phyloP scores from a whole-genome alignment of 2,797 vertebrate genomes.

The Euthynnus affinis region DNA sequence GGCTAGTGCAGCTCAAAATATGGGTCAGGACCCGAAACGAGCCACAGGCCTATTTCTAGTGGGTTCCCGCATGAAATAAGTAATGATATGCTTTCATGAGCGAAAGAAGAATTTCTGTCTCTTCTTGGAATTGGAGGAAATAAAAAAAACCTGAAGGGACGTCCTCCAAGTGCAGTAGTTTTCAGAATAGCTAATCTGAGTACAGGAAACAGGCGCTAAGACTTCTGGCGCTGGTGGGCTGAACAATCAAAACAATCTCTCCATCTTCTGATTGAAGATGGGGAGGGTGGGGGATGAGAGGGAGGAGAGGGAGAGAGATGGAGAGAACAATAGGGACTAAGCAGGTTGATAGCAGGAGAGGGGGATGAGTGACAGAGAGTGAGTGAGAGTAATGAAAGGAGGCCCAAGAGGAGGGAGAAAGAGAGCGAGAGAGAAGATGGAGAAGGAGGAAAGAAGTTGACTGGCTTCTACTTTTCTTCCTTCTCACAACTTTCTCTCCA shows the following conservation, averaged over 20 bases:
- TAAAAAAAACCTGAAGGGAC: constrained; percentile 46
- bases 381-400: not conserved
- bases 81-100: constrained; percentile 70
- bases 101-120: constrained; percentile 58
- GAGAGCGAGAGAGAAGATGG: not conserved
- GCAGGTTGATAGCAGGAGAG: constrained; percentile 34
- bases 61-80: constrained; percentile 69
- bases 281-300: constrained; percentile 3
- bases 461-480: not conserved
- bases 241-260: constrained; percentile 82
- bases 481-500: not conserved
- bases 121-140: constrained; percentile 60
- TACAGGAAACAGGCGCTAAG: constrained; percentile 79
- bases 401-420: not conserved
- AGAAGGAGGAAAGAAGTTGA: not conserved
- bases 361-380: constrained; percentile 3
- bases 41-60: constrained; percentile 61
- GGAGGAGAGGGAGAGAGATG: constrained; percentile 31
- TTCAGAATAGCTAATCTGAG: constrained; percentile 77
- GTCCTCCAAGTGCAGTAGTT: constrained; percentile 67
- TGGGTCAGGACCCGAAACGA: constrained; percentile 46
- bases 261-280: constrained; percentile 73
- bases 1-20: constrained; percentile 53
- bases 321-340: constrained; percentile 36
- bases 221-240: constrained; percentile 80